Evolutionary conservation across 1,140 invertebrate species (phyloP), one percentile per base, ranked within the genome.

Genomic region (Batillaria attramentaria): DNA sequence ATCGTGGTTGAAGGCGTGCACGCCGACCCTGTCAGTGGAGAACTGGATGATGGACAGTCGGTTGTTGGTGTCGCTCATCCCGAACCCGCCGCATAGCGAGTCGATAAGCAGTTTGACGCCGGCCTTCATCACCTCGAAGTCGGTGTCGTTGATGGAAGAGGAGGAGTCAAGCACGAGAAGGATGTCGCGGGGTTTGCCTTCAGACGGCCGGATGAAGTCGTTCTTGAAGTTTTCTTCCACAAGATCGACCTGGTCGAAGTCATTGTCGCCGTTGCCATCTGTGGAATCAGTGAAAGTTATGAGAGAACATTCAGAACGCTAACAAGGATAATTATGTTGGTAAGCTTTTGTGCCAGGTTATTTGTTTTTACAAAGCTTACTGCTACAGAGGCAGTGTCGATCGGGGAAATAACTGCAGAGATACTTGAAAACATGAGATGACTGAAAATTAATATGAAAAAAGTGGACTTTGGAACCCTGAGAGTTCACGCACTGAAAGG

Each of bases 1-100:
- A 0, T 35, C 31, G 28, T 70, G 42, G 31, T 72, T 74, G 72
- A 79, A 79, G 10, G 33, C 18, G 31, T 79, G 72, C 13, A 62
- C 24, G 54, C 28, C 33, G 35, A n/a, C n/a, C 0, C 37, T 33
- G 18, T 60, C 37, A 43, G 28, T 33, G 8, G 73, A 57, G 50
- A 70, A 60, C 65, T 68, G 50, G 37, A 78, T 39, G 68, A 70
- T 42, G 66, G 76, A 69, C 65, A 78, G 43, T 28, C 33, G 46
- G 73, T 62, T 75, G 28, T 62, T 54, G 73, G 6, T 62, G 33
- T 24, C 2, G 73, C 28, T 24, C 1, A 57, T 18, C 6, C 57
- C 50, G 37, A 50, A 50, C 33, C 43, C 39, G 72, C 54, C 43
- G 35, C 43, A 74, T 13, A 60, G 54, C 24, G 43, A 31, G 43